These are phyloP conservation scores for Porites lutea DNA, from an alignment of 64 coral and sea anemone genomes.

Conservation along the genomic window DNA sequence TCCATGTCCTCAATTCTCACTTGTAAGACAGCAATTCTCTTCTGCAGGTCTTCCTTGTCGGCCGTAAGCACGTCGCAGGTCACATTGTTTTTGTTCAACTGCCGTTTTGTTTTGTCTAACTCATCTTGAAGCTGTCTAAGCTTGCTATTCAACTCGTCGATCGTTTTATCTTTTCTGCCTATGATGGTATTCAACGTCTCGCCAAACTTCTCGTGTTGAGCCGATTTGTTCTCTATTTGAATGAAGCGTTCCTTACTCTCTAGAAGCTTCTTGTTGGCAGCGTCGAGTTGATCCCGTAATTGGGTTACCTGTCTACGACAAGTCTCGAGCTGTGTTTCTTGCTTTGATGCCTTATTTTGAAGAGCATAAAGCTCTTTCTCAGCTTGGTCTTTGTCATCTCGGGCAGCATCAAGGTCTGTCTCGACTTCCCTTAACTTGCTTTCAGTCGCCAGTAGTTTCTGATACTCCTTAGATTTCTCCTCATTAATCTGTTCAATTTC, in stretches of 20 bases:
- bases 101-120: constrained; percentile 70
- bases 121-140: constrained; percentile 70
- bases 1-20: constrained; percentile 49
- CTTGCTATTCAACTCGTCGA: constrained; percentile 73
- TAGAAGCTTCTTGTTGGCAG: constrained; percentile 64
- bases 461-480: constrained; percentile 81
- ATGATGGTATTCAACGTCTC: constrained; percentile 75
- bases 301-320: constrained; percentile 59
- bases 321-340: constrained; percentile 80
- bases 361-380: constrained; percentile 78
- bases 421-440: constrained; percentile 80
- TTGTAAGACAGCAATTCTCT: constrained; percentile 27
- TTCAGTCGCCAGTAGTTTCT: constrained; percentile 75
- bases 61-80: constrained; percentile 51
- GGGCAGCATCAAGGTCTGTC: constrained; percentile 71
- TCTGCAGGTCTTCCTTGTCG: constrained; percentile 66
- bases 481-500: constrained; percentile 84
- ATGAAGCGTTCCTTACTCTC: constrained; percentile 77
- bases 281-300: constrained; percentile 70
- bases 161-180: constrained; percentile 70
- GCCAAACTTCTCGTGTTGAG: constrained; percentile 77
- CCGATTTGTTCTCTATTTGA: constrained; percentile 82
- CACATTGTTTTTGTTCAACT: constrained; percentile 38
- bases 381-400: constrained; percentile 65
- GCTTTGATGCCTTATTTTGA: constrained; percentile 72